Percentiles rank a stretch among this genome's conserved stretches.
Conservation (phyloP, 2,113 vertebrate species). For the Cottus gobio region DNA sequence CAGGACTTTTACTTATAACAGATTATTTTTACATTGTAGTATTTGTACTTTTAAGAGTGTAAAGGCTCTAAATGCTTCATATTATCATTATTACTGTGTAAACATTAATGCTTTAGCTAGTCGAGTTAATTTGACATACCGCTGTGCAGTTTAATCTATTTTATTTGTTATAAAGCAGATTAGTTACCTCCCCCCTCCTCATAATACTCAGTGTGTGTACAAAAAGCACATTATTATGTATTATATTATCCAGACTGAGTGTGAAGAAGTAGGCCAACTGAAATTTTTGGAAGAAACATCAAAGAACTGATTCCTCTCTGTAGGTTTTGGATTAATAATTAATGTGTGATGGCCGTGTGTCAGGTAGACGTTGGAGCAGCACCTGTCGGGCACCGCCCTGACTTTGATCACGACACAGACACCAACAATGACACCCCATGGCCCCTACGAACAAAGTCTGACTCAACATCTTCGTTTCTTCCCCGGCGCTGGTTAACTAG, state of each 20-base stretch:
- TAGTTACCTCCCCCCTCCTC: neutral
- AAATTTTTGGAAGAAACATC: neutral
- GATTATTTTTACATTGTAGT: neutral
- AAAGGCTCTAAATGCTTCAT: neutral
- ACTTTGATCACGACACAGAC: slow-evolving; percentile 29
- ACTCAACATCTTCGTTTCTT: slow-evolving; percentile 22
- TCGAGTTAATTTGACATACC: neutral
- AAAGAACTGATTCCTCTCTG: slow-evolving; percentile 8
- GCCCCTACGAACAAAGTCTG: slow-evolving; percentile 17
- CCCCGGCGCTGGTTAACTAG: no score
- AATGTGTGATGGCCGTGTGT: slow-evolving; percentile 18
- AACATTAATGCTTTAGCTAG: neutral
- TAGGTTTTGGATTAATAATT: slow-evolving; percentile 43
- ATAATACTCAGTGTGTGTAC: neutral
- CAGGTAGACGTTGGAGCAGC: slow-evolving; percentile 5
- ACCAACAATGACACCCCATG: slow-evolving; percentile 3
- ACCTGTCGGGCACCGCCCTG: slow-evolving; percentile 33
- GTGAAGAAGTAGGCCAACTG: neutral
- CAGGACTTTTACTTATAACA: neutral
- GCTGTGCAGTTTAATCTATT: neutral
- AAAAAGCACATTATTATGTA: slow-evolving; percentile 32
- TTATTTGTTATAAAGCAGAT: neutral
- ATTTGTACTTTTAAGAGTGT: neutral
- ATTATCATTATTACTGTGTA: neutral
- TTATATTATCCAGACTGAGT: neutral